These are phyloP conservation scores for Chelmon rostratus DNA, from an alignment of 2,797 vertebrate genomes.

Conservation along the genomic window DNA sequence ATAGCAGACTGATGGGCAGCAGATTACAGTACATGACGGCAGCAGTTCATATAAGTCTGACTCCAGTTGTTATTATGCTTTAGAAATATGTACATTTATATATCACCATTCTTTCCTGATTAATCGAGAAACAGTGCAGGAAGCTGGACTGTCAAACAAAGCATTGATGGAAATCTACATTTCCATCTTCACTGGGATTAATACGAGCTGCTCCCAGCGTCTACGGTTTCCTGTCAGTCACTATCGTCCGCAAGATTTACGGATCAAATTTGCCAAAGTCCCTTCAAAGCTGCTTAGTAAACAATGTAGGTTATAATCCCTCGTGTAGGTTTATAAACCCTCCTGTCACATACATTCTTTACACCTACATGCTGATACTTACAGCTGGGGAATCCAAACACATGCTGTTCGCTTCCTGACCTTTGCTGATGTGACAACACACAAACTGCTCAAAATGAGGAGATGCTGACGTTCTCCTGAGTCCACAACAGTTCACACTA, in stretches of 20 bases:
- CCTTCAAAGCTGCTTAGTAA: slow-evolving; percentile 71
- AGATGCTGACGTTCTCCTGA: not conserved
- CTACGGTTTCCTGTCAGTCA: slow-evolving; percentile 32
- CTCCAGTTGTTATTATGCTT: no score
- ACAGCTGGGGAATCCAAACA: slow-evolving; percentile 41
- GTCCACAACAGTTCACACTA: not conserved
- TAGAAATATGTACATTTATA: not conserved
- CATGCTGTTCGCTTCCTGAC: slow-evolving; percentile 33
- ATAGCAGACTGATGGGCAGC: not conserved
- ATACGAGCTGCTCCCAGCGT: slow-evolving; percentile 32
- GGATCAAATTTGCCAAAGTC: slow-evolving; percentile 53
- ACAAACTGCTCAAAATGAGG: not conserved
- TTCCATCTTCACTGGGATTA: slow-evolving; percentile 36
- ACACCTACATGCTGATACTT: slow-evolving; percentile 15
- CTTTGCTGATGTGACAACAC: slow-evolving; percentile 23
- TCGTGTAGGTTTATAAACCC: slow-evolving; percentile 45
- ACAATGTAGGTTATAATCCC: slow-evolving; percentile 64
- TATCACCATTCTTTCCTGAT: not conserved
- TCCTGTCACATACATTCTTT: slow-evolving; percentile 15
- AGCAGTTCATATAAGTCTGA: no score
- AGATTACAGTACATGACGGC: no score
- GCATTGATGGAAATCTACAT: not conserved
- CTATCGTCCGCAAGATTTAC: slow-evolving; percentile 59
- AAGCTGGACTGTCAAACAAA: not conserved
- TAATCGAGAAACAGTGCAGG: not conserved